A percentile compares a stretch with the other conserved stretches of the same genome.
These are phyloP conservation scores for Fulica atra DNA, from an alignment of 2,113 vertebrate species.

Conservation along the genomic window DNA sequence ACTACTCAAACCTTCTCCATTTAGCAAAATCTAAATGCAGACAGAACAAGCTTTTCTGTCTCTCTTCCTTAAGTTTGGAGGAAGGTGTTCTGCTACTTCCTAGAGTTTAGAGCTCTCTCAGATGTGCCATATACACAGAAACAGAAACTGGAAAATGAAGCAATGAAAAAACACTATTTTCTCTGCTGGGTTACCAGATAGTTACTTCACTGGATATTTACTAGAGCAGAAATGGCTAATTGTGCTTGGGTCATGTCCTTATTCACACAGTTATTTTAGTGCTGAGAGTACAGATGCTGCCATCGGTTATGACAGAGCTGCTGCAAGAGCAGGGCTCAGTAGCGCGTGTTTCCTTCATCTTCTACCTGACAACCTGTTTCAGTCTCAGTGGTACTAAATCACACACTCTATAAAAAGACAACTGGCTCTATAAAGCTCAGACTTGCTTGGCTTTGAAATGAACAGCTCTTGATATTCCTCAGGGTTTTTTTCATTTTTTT, in stretches of 20 bases:
- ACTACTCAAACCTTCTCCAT: background rate
- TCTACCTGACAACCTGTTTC: background rate
- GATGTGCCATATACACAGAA: background rate
- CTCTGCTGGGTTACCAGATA: background rate
- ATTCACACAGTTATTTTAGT: background rate
- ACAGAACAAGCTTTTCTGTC: background rate
- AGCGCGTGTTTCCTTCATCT: background rate
- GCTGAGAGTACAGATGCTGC: background rate
- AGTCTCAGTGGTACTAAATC: background rate
- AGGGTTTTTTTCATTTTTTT: background rate
- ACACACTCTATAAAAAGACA: background rate
- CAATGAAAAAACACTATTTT: background rate
- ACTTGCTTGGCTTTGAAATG: background rate
- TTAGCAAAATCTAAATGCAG: background rate
- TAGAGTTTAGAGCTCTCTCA: background rate
- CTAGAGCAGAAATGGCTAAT: background rate
- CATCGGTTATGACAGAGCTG: background rate
- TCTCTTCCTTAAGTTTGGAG: background rate
- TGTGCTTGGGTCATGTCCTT: background rate
- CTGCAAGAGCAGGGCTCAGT: background rate
- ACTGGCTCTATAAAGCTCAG: background rate
- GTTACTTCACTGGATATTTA: background rate
- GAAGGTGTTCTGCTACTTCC: background rate
- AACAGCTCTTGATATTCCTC: background rate
- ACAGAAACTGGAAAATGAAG: background rate